Conservation (phyloP, 2,797 vertebrate genomes). For the Chlorospingus flavigularis region DNA sequence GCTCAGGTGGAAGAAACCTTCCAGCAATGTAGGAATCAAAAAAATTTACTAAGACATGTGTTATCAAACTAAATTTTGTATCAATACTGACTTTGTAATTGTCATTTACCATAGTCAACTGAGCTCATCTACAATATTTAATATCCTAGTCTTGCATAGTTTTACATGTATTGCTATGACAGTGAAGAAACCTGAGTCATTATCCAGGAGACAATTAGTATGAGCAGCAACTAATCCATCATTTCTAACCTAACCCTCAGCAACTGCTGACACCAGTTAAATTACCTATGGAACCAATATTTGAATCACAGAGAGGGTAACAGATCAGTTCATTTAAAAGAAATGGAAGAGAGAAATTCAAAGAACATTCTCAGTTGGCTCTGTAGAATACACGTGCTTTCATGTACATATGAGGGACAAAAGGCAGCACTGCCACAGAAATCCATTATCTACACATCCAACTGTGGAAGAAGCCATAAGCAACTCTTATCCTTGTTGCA, state of each 20-base stretch:
- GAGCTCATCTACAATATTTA: neutral
- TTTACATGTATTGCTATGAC: neutral
- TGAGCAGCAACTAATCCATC: neutral
- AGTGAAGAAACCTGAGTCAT: neutral
- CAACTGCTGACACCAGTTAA: neutral
- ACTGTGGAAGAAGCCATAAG: neutral
- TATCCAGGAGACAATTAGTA: neutral
- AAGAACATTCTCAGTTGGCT: neutral
- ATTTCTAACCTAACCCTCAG: neutral
- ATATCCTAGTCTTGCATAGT: neutral
- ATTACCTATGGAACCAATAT: neutral
- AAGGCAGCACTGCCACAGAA: neutral
- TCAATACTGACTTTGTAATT: neutral
- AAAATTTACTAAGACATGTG: neutral
- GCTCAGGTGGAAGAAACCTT: neutral
- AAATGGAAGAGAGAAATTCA: neutral
- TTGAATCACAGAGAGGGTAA: neutral
- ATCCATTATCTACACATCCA: neutral
- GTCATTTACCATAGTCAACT: neutral
- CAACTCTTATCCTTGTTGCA: neutral
- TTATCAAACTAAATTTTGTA: neutral
- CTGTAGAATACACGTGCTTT: neutral
- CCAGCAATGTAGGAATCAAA: neutral
- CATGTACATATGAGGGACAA: neutral
- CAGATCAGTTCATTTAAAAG: neutral